These are phyloP conservation scores for Pseudocheirus occidentalis DNA, from an alignment of 2,797 vertebrate genomes.

Conservation along the genomic window DNA sequence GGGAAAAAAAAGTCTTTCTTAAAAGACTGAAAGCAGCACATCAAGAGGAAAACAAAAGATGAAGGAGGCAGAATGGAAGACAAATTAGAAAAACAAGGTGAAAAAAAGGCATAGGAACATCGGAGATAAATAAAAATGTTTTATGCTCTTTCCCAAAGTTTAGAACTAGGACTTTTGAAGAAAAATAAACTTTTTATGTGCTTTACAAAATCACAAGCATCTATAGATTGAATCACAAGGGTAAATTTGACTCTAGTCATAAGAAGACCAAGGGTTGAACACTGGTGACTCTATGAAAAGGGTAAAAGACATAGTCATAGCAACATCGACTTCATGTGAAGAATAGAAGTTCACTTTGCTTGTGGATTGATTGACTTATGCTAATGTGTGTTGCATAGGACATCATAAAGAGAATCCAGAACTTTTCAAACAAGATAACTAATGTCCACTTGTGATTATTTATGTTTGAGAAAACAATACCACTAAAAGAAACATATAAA, in stretches of 20 bases:
- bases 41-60: no score
- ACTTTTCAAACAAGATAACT: neutral
- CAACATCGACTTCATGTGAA: neutral
- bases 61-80: no score
- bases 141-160: neutral
- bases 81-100: neutral
- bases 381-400: neutral
- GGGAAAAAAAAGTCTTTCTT: no score
- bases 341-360: neutral
- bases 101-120: neutral
- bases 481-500: neutral
- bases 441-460: neutral
- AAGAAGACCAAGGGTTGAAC: neutral
- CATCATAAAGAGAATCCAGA: no score
- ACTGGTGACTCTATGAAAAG: neutral
- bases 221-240: neutral
- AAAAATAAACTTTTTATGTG: neutral
- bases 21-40: no score
- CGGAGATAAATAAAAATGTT: neutral
- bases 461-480: neutral
- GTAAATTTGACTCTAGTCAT: neutral
- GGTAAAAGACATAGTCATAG: neutral
- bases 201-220: neutral
- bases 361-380: neutral
- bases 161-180: neutral